These are phyloP conservation scores for Myotis vivesi DNA, from an alignment of 2,797 vertebrate genomes.

Conservation along the genomic window DNA sequence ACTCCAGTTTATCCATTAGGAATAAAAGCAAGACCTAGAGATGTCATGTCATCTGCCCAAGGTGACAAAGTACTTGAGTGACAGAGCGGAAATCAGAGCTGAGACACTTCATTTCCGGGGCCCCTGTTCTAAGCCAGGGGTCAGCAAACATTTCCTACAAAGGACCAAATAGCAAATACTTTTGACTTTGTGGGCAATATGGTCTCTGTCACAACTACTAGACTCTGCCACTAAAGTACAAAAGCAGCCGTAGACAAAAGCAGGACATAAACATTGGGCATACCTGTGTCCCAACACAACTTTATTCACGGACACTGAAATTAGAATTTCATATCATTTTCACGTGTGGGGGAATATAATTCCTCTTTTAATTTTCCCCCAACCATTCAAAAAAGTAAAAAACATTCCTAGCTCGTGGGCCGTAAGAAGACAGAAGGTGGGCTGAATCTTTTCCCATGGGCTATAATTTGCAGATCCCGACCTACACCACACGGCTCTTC, in stretches of 20 bases:
- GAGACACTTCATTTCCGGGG: not conserved
- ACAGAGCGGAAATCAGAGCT: not conserved
- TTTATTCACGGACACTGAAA: not conserved
- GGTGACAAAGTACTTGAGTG: not conserved
- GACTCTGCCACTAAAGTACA: not conserved
- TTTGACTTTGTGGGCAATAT: not conserved
- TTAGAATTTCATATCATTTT: constrained; percentile 2
- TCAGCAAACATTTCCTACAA: not conserved
- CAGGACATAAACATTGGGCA: not conserved
- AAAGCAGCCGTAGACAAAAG: not conserved
- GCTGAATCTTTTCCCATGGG: not conserved
- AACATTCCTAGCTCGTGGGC: not conserved
- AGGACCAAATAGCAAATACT: not conserved
- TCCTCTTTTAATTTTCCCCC: not conserved
- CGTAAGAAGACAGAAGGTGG: not conserved
- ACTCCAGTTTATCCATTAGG: not conserved
- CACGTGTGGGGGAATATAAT: not conserved
- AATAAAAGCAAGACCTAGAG: constrained; percentile 23
- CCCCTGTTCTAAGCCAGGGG: not conserved
- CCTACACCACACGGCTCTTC: not conserved
- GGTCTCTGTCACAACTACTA: not conserved
- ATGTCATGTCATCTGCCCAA: not conserved
- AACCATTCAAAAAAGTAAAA: not conserved
- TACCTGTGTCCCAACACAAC: not conserved
- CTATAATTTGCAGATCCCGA: not conserved